Evolutionary conservation across 2,888 invertebrate species (phyloP), one percentile per base, ranked within the genome.

Genomic region (Megalurothrips usitatus): DNA sequence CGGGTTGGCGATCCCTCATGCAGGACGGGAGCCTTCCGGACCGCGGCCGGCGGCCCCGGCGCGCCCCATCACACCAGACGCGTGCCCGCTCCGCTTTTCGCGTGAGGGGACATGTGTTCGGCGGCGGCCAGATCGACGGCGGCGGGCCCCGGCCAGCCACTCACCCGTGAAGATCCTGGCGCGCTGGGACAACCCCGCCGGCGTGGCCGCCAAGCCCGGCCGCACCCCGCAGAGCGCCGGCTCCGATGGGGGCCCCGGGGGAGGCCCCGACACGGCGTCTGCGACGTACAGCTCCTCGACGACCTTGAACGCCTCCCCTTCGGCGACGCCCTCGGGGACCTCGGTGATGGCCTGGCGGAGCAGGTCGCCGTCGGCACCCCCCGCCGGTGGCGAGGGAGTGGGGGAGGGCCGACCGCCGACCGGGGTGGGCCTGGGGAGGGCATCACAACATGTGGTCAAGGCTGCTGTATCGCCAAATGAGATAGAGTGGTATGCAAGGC

Each of bases 281-380:
- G 68, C 68, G 23, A 68, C 68, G 68, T 68, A 68, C 68, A 80
- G 63, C 63, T 83, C 83, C 47, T 83, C 83, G 43, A 83, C 83
- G 12, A 82, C 81, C 63, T 83, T 83, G 82, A 82, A 83, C n/a
- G 83, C 82, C 79, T 83, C 83, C 14, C 80, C 81, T 52, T 80
- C 81, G 19, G 79, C 26, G 58, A 58, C 48, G 19, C 28, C 79
- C 10, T 43, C 34, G 34, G 34, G 34, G 34, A 43, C 34, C 34
- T 43, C 34, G 34, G 34, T 43, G 79, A 79, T 47, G 28, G 49
- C 23, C 58, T 58, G 58, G 34, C 6, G 34, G 19, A 58, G 58
- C 58, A 58, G 17, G 19, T 17, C 58, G 58, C 2, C 58, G 58
- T 58, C 58, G 19, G 19, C 58, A 58, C 19, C 58, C 12, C 17